A percentile compares a stretch with the other conserved stretches of the same genome.
phyloP scores from a whole-genome alignment of 1,140 invertebrate genomes.

The Dinothrombium tinctorium region DNA sequence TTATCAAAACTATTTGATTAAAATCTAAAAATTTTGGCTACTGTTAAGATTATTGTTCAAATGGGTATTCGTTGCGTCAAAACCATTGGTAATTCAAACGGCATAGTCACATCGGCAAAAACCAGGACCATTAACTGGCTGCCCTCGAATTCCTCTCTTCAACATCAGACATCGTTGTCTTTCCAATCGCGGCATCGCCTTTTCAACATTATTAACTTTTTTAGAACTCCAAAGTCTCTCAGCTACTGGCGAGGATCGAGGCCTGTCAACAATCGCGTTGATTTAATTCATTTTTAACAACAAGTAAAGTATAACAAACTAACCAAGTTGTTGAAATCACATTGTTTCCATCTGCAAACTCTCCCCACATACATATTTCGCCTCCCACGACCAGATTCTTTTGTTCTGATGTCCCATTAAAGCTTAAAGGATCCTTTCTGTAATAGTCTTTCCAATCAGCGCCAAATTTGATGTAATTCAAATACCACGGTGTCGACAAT shows the following conservation, averaged over 20 bases:
- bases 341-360: slow-evolving; percentile 22
- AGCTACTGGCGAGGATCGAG: slow-evolving; percentile 51
- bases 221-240: slow-evolving; percentile 49
- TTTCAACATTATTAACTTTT: neutral
- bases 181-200: neutral
- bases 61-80: too few species aligned
- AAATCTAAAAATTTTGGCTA: too few species aligned
- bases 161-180: slow-evolving; percentile 6
- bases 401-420: slow-evolving; percentile 5
- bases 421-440: slow-evolving; percentile 2
- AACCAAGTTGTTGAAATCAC: slow-evolving; percentile 19
- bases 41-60: too few species aligned
- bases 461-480: slow-evolving; percentile 22
- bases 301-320: too few species aligned
- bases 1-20: too few species aligned
- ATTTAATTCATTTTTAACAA: too few species aligned
- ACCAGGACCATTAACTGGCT: too few species aligned
- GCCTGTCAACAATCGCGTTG: too few species aligned
- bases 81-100: too few species aligned
- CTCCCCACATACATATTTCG: slow-evolving; percentile 21
- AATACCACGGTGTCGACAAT: slow-evolving; percentile 22
- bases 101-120: too few species aligned
- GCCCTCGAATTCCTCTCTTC: too few species aligned
- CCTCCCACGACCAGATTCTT: slow-evolving; percentile 18
- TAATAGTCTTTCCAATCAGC: slow-evolving; percentile 22